Percentiles rank a stretch among this genome's conserved stretches.
phyloP scores from a whole-genome alignment of 2,113 vertebrate species.

The Laterallus jamaicensis region DNA sequence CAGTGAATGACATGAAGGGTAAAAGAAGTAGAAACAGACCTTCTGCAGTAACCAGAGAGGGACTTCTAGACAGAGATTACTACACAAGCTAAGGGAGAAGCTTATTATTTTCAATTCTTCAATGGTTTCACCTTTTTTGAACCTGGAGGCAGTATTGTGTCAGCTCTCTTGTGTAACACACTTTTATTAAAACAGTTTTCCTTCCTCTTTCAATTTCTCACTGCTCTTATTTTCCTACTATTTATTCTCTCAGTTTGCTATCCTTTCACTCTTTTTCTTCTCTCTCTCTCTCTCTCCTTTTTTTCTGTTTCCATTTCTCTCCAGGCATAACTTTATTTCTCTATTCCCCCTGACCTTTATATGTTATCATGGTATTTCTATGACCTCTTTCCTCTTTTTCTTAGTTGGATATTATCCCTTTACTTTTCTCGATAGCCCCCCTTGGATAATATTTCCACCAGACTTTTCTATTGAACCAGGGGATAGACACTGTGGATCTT shows the following conservation, averaged over 20 bases:
- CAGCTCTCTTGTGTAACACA: not conserved
- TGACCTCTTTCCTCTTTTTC: not conserved
- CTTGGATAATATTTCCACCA: not conserved
- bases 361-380: not conserved
- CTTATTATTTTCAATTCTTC: not conserved
- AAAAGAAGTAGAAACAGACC: not conserved
- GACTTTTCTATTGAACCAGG: not conserved
- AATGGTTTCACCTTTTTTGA: not conserved
- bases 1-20: no score
- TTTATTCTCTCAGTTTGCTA: not conserved
- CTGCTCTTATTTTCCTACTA: not conserved
- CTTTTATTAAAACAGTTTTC: not conserved
- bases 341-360: not conserved
- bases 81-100: not conserved
- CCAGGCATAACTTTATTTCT: not conserved
- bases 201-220: not conserved
- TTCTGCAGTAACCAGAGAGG: not conserved
- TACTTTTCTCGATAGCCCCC: not conserved
- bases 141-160: not conserved
- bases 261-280: not conserved
- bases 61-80: not conserved
- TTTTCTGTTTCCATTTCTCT: not conserved
- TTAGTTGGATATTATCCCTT: not conserved
- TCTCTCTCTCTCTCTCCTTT: not conserved
- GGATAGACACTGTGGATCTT: not conserved